Evolutionary conservation across 2,797 vertebrate genomes (phyloP).

Genomic region (Lagocephalus sceleratus): DNA sequence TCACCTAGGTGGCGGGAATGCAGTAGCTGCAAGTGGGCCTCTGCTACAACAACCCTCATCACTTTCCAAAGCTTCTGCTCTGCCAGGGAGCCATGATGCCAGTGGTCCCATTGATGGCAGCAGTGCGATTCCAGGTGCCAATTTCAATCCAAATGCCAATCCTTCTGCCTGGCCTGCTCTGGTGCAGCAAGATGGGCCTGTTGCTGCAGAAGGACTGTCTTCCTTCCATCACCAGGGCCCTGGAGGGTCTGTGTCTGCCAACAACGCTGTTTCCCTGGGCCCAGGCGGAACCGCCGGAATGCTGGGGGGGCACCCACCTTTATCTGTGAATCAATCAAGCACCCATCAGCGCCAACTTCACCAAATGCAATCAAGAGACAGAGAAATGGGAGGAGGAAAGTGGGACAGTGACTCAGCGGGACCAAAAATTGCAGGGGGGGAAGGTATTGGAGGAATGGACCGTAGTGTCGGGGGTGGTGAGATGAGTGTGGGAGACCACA

Average conservation of each 20-base stretch:
- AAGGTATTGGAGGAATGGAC: conserved; percentile 69
- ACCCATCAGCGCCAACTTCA: conserved; percentile 82
- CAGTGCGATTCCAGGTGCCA: conserved; percentile 88
- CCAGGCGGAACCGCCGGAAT: conserved; percentile 52
- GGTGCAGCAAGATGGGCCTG: conserved; percentile 88
- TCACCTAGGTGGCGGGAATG: conserved; percentile 73
- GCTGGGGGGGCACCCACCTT: conserved; percentile 65
- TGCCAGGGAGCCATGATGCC: conserved; percentile 80
- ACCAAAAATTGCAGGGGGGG: conserved; percentile 79
- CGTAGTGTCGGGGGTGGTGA: conserved; percentile 59
- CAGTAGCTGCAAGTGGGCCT: conserved; percentile 68
- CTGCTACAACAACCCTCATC: conserved; percentile 70
- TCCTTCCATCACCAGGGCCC: conserved; percentile 73
- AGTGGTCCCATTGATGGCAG: conserved; percentile 84
- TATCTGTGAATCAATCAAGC: conserved; percentile 83
- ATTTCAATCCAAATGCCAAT: conserved; percentile 99
- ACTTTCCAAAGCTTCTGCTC: conserved; percentile 81
- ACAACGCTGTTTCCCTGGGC: conserved; percentile 70
- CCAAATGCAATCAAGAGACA: conserved; percentile 84
- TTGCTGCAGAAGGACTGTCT: conserved; percentile 69
- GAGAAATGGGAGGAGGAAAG: conserved; percentile 72
- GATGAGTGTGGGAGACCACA: conserved; percentile 65
- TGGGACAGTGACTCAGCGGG: conserved; percentile 78
- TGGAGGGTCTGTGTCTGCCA: conserved; percentile 73
- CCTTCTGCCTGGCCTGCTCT: conserved; percentile 98